Evolutionary conservation across 2,113 vertebrate species (phyloP).

Genomic region (Hyperoodon ampullatus): DNA sequence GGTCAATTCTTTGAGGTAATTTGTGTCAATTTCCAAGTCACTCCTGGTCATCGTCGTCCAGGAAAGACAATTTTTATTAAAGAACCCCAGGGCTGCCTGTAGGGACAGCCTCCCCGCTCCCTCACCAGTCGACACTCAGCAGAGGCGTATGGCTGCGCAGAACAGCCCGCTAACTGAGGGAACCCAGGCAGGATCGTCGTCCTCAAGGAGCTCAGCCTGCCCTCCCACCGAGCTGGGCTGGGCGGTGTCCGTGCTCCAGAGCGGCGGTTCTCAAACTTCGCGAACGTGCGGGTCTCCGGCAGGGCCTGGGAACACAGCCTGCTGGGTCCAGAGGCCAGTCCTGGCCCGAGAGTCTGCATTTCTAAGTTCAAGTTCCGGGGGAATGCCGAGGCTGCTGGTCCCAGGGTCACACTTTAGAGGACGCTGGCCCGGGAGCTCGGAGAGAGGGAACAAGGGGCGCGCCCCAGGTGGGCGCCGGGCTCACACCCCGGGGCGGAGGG

Average conservation of each 20-base stretch:
- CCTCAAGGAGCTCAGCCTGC: background rate
- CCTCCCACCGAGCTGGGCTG: background rate
- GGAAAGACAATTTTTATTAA: background rate
- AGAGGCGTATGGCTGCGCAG: background rate
- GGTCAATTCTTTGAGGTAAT: constrained; percentile 30
- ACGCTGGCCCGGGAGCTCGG: background rate
- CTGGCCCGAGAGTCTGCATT: background rate
- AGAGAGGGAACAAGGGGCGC: background rate
- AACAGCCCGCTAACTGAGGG: background rate
- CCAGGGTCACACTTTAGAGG: background rate
- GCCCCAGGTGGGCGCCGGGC: background rate
- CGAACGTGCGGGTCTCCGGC: rapidly evolving
- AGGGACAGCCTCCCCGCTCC: background rate
- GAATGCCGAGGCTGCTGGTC: too few species aligned
- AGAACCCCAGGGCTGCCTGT: background rate
- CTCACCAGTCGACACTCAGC: background rate
- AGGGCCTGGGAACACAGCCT: background rate
- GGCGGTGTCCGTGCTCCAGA: background rate
- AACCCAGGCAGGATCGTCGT: background rate
- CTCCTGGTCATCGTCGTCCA: background rate
- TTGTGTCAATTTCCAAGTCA: constrained; percentile 1
- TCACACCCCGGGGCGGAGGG: background rate
- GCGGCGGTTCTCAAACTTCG: background rate
- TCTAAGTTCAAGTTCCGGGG: background rate
- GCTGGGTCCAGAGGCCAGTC: background rate